Evolutionary conservation across 64 coral and sea anemone genomes (phyloP), one percentile per base, ranked within the genome.

Genomic region (Trachythela sp.): DNA sequence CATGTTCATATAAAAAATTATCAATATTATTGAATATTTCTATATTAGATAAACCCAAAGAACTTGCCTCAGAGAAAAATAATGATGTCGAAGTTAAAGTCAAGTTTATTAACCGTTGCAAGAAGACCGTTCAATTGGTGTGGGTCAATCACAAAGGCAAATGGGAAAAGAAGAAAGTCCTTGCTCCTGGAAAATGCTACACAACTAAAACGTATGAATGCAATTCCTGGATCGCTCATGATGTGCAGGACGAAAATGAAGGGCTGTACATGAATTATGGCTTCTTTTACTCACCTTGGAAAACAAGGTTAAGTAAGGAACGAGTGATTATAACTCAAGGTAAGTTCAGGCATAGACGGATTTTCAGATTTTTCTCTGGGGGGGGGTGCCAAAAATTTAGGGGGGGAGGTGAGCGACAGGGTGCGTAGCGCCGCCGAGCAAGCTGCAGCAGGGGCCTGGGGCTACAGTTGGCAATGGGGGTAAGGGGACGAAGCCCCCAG

Each of bases 171-270:
- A 36, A 34, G 75, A 80, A 80, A 18, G 4, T 35, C 13, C 2
- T 80, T 22, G 75, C 37, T 80, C 75, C 75, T 80, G 75, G 75
- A 37, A 35, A 39, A 36, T 80, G 75, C 37, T 80, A 37, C 37
- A 80, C 20, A 30, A 80, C 75, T 20, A 30, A 80, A 20, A 34
- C 75, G 0, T 80, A 9, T 80, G 75, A 80, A 80, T 15, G 37
- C 38, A 20, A 80, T 35, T 80, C 38, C 13, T 80, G 75, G 75
- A 35, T 80, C 31, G 75, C 75, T 80, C 75, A 80, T 36, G 75
- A 80, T 8, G 75, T 80, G 4, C 26, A 80, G 0, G 30, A 80
- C 30, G 75, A 80, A 35, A 30, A 80, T 18, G 30, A 80, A 39
- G 75, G 37, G 6, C 13, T 80, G 75, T 80, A 15, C 33, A 29